A percentile compares a stretch with the other conserved stretches of the same genome.
Evolutionary conservation across 2,113 vertebrate species (phyloP).

Genomic region (Cebus imitator): DNA sequence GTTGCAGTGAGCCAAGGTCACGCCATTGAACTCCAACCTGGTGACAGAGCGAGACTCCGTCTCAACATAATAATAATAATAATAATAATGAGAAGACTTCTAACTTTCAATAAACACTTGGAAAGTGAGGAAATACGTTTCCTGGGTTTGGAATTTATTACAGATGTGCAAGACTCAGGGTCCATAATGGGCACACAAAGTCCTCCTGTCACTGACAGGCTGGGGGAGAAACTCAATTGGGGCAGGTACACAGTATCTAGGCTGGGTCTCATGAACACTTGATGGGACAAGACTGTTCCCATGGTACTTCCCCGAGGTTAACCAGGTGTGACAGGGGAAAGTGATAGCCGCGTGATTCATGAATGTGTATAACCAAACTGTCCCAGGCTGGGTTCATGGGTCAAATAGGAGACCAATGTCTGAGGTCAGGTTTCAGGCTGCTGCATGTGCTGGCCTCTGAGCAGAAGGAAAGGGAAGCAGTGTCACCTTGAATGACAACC

Average conservation of each 20-base stretch:
- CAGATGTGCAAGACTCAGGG: slow-evolving; percentile 16
- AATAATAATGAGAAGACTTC: slow-evolving; percentile 10
- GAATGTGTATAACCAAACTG: slow-evolving; percentile 80
- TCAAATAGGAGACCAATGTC: slow-evolving; percentile 72
- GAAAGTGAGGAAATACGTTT: slow-evolving; percentile 3
- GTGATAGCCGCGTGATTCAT: slow-evolving; percentile 79
- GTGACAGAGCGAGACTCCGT: too few species aligned
- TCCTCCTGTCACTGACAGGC: background rate
- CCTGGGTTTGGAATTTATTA: slow-evolving; percentile 31
- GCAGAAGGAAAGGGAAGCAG: slow-evolving; percentile 40
- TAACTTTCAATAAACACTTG: slow-evolving; percentile 60
- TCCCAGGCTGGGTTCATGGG: slow-evolving; percentile 76
- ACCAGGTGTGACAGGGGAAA: slow-evolving; percentile 84
- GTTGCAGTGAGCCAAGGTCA: too few species aligned
- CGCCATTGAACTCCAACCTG: too few species aligned
- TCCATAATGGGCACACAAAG: background rate
- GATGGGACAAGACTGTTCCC: slow-evolving; percentile 75
- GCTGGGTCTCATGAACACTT: slow-evolving; percentile 52
- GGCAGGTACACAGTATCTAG: slow-evolving; percentile 37
- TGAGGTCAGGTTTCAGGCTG: slow-evolving; percentile 77
- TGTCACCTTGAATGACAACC: background rate
- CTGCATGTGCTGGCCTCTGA: background rate
- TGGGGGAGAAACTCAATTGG: background rate
- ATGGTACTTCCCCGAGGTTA: slow-evolving; percentile 83
- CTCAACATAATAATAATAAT: too few species aligned